These are phyloP conservation scores for Dolichopus griseipennis DNA, from an alignment of 2,888 invertebrate genomes.

Conservation along the genomic window DNA sequence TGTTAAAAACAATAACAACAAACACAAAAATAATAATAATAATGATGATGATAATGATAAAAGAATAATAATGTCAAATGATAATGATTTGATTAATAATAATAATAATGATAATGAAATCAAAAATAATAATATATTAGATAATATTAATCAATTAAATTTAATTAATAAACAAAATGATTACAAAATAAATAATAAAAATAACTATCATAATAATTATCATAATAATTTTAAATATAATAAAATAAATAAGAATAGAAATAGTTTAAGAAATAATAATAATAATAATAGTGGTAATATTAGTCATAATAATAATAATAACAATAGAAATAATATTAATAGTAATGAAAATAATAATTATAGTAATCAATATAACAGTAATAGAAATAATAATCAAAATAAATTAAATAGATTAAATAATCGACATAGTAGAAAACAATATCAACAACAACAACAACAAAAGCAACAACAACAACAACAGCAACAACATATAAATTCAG, in stretches of 20 bases:
- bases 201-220: too few species aligned
- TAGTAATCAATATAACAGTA: slow-evolving; percentile 20
- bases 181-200: too few species aligned
- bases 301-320: neutral
- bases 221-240: too few species aligned
- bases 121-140: neutral
- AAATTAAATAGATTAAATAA: neutral
- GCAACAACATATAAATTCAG: neutral
- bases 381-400: neutral
- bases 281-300: neutral
- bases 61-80: neutral
- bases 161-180: too few species aligned
- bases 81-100: neutral
- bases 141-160: neutral
- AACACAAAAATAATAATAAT: slow-evolving; percentile 17
- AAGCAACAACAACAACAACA: neutral
- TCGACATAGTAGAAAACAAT: slow-evolving; percentile 14
- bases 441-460: slow-evolving; percentile 14
- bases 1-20: slow-evolving; percentile 10
- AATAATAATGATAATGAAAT: neutral
- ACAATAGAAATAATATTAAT: neutral
- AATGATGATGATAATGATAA: slow-evolving; percentile 14
- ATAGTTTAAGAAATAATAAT: neutral
- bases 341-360: slow-evolving; percentile 17
- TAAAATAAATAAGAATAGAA: neutral